Conservation (phyloP, 2,797 vertebrate genomes). For the Erethizon dorsatum region DNA sequence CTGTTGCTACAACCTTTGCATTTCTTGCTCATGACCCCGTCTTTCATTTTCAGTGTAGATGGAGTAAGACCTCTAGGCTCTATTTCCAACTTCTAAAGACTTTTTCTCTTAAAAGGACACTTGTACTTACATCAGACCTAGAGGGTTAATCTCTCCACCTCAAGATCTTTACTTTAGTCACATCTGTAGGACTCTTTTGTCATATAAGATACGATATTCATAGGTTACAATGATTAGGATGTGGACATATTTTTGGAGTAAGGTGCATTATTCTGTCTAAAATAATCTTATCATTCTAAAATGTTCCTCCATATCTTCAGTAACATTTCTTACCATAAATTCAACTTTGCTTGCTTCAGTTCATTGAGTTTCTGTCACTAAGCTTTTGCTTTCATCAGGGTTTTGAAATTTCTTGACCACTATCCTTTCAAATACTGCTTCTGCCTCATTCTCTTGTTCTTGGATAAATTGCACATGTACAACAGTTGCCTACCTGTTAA, state of each 20-base stretch:
- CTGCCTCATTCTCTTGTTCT: constrained; percentile 17
- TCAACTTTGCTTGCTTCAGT: not conserved
- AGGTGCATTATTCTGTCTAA: not conserved
- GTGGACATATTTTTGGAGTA: not conserved
- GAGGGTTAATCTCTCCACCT: not conserved
- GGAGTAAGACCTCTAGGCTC: not conserved
- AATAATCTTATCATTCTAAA: constrained; percentile 6
- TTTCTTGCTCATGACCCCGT: not conserved
- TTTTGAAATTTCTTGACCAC: constrained; percentile 1
- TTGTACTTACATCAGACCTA: not conserved
- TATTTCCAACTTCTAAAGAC: not conserved
- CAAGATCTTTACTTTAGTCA: not conserved
- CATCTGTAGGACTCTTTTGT: not conserved
- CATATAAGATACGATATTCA: not conserved
- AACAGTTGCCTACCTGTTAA: not conserved
- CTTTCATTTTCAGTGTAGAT: not conserved
- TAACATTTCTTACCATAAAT: constrained; percentile 41
- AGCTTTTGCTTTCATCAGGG: not conserved
- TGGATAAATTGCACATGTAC: not conserved
- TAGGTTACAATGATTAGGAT: not conserved
- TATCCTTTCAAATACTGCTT: constrained; percentile 33
- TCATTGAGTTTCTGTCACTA: constrained; percentile 2
- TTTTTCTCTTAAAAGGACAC: not conserved
- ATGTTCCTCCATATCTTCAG: not conserved
- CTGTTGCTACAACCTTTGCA: not conserved